phyloP scores from a whole-genome alignment of 2,888 invertebrate genomes.

The Brachyopa scutellaris region DNA sequence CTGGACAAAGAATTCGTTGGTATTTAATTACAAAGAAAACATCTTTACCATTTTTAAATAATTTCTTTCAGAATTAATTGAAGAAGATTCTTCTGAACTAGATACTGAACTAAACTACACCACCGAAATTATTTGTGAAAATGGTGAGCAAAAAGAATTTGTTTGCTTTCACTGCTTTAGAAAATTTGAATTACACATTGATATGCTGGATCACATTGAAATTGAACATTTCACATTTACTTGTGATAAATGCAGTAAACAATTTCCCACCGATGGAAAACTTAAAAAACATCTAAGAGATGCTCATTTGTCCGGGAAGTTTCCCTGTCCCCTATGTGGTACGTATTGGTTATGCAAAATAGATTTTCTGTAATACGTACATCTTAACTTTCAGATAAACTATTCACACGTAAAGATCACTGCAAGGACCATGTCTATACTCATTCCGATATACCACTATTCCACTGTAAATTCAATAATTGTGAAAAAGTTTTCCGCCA shows the following conservation, averaged over 20 bases:
- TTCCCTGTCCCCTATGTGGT: conserved; percentile 57
- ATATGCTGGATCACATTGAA: conserved; percentile 52
- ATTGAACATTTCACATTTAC: conserved; percentile 41
- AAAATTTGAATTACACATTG: conserved; percentile 11
- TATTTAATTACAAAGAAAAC: too few species aligned
- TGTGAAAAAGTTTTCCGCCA: conserved; percentile 45
- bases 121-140: conserved; percentile 27
- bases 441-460: conserved; percentile 52
- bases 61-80: conserved; percentile 9
- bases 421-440: conserved; percentile 57
- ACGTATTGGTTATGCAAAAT: not conserved
- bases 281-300: conserved; percentile 50
- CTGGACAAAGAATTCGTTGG: not conserved
- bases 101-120: conserved; percentile 1
- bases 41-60: too few species aligned
- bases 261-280: conserved; percentile 62
- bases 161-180: conserved; percentile 50
- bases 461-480: conserved; percentile 43
- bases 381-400: conserved; percentile 45
- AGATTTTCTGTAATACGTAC: too few species aligned
- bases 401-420: conserved; percentile 51
- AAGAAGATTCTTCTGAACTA: conserved; percentile 19
- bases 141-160: not conserved
- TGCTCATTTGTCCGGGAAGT: conserved; percentile 54
- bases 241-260: conserved; percentile 54